These are phyloP conservation scores for Drosophila mimica DNA, from an alignment of 2,888 invertebrate genomes.

Conservation along the genomic window DNA sequence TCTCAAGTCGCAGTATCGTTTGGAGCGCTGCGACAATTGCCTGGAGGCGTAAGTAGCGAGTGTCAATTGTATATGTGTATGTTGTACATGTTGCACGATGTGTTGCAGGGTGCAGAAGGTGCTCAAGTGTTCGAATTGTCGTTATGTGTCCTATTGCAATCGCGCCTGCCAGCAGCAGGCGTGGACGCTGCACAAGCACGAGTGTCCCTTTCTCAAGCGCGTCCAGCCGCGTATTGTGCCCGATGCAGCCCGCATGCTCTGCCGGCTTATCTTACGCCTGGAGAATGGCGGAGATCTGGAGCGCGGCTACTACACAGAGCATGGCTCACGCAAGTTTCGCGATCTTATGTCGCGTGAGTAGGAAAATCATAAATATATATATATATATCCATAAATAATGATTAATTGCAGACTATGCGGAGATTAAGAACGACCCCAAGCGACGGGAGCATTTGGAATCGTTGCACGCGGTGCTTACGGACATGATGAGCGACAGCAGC, in stretches of 20 bases:
- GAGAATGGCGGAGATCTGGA: slow-evolving; percentile 89
- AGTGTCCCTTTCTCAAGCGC: slow-evolving; percentile 91
- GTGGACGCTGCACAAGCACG: slow-evolving; percentile 93
- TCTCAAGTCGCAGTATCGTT: slow-evolving; percentile 89
- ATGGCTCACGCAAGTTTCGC: slow-evolving; percentile 91
- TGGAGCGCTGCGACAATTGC: slow-evolving; percentile 91
- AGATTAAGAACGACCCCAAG: slow-evolving; percentile 90
- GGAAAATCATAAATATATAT: background rate
- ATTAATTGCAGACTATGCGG: slow-evolving; percentile 89
- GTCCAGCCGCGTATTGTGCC: slow-evolving; percentile 91
- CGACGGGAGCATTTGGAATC: slow-evolving; percentile 92
- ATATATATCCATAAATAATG: background rate
- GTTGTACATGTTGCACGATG: background rate
- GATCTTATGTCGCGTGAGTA: slow-evolving; percentile 95
- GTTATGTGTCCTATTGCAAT: slow-evolving; percentile 93
- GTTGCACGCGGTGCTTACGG: slow-evolving; percentile 89
- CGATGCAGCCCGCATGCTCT: slow-evolving; percentile 92
- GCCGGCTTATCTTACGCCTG: slow-evolving; percentile 88
- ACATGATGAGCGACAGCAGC: slow-evolving; percentile 88
- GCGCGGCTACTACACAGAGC: slow-evolving; percentile 89
- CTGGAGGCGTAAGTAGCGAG: slow-evolving; percentile 88
- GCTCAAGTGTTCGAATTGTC: slow-evolving; percentile 93
- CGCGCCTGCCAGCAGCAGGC: slow-evolving; percentile 92
- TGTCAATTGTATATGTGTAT: background rate
- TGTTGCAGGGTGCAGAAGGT: slow-evolving; percentile 87